Base-by-base conservation (phyloP, 1,140 invertebrate genomes). In the Muscidifurax raptorellus region DNA sequence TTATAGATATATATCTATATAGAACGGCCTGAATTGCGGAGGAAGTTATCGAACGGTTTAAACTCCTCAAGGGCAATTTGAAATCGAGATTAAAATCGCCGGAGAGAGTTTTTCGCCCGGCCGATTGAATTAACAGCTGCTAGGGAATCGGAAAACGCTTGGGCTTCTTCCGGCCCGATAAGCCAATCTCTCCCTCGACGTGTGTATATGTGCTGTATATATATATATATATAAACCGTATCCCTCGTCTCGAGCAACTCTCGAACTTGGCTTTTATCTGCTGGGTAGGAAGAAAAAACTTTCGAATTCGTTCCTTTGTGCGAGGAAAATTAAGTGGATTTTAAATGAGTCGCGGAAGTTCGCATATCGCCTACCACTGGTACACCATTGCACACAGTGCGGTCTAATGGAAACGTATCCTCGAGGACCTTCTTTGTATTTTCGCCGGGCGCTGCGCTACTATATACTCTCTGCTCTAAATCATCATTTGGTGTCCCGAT, bases 401-500 rank as follows among this genome's bases (percentile, higher is more conserved):
- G n/a, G 25, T 32, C 0, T 78, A 78, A 66, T 36, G 22, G 27
- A n/a, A 64, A 78, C 30, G 12, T 64, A 78, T 32, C 22, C 22
- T 36, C 59, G 59, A 66, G 44, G 13, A 27, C 25, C 18, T 66
- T 22, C 27, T 22, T 52, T 78, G 7, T 66, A 36, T 36, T 66
- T 78, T 78, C 7, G 52, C 10, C 28, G 22, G 44, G 25, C 47
- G 44, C 44, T 47, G 36, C 4, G 44, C 36, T 40, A 40, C n/a
- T 40, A 18, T 13, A 18, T 22, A 6, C 52, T 59, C 18, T 5
- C 18, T 12, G 36, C 27, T 59, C 27, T 82, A 66, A 82, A 82
- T 82, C 47, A 75, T 82, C 27, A 36, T 74, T 81, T 74, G 67
- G 12, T 52, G 36, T 74, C 27, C 40, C 27, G 22, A 64, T 64